Percentiles rank a stretch among this genome's conserved stretches.
phyloP scores from a whole-genome alignment of 2,113 vertebrate species.

The Aptenodytes forsteri region DNA sequence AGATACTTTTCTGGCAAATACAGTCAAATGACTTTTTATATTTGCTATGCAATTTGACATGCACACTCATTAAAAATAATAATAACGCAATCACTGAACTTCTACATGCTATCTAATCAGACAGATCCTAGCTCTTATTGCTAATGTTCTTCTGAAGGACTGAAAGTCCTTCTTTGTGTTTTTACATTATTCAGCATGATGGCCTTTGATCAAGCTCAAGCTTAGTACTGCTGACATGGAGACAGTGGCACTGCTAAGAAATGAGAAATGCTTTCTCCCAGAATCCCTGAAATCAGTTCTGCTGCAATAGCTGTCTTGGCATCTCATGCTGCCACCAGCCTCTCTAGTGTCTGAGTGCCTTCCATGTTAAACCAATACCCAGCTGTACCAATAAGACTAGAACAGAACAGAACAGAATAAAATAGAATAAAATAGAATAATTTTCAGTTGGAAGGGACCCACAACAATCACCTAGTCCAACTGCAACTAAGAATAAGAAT shows the following conservation, averaged over 20 bases:
- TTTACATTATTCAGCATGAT: not conserved
- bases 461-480: not conserved
- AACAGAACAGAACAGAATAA: rapidly evolving
- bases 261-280: not conserved
- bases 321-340: not conserved
- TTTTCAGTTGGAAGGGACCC: not conserved
- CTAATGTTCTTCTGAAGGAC: not conserved
- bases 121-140: not conserved
- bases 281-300: not conserved
- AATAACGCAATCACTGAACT: not conserved
- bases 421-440: not conserved
- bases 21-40: not conserved
- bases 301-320: not conserved
- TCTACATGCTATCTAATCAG: not conserved
- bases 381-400: not conserved
- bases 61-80: not conserved
- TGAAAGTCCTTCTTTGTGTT: not conserved
- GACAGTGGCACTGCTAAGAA: not conserved
- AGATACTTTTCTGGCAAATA: not conserved
- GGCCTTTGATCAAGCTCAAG: not conserved
- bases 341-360: not conserved
- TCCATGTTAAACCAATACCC: not conserved
- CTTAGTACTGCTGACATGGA: not conserved
- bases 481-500: not conserved
- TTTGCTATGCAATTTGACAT: not conserved